A percentile compares a stretch with the other conserved stretches of the same genome.
These are phyloP conservation scores for Camptogramma bilineatum DNA, from an alignment of 2,888 invertebrate species.

Conservation along the genomic window DNA sequence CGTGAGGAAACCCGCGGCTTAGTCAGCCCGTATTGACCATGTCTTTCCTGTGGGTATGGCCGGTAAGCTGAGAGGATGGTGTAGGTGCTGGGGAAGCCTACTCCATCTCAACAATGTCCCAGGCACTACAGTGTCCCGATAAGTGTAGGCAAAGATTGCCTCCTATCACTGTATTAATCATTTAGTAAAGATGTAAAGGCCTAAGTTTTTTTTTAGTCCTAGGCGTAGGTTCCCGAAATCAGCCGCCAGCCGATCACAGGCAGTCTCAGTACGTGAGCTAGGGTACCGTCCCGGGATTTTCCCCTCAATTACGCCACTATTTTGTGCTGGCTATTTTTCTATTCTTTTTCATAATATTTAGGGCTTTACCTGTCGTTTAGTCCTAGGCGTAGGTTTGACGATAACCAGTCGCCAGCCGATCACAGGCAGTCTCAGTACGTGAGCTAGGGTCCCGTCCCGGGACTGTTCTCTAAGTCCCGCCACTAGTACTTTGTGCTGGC, in stretches of 20 bases:
- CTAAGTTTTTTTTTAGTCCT: too few relatives aligned
- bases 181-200: too few relatives aligned
- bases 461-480: constrained; percentile 89
- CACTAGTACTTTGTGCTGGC: constrained; percentile 88
- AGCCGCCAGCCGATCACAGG: constrained; percentile 91
- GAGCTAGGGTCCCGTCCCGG: constrained; percentile 89
- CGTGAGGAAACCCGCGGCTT: too few relatives aligned
- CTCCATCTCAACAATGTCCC: too few relatives aligned
- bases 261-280: constrained; percentile 88
- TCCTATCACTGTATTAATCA: too few relatives aligned
- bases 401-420: constrained; percentile 88
- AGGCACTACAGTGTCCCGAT: too few relatives aligned
- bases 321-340: constrained; percentile 87
- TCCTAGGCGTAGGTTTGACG: constrained; percentile 64
- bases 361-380: constrained; percentile 76
- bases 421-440: constrained; percentile 88
- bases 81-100: too few relatives aligned
- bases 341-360: too few relatives aligned
- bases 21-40: too few relatives aligned
- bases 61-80: too few relatives aligned
- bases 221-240: constrained; percentile 63
- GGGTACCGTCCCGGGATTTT: constrained; percentile 89
- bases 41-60: too few relatives aligned
- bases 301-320: constrained; percentile 89
- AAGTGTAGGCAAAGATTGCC: too few relatives aligned